Evolutionary conservation across 1,140 invertebrate genomes (phyloP).

Genomic region (Trichogramma pretiosum): DNA sequence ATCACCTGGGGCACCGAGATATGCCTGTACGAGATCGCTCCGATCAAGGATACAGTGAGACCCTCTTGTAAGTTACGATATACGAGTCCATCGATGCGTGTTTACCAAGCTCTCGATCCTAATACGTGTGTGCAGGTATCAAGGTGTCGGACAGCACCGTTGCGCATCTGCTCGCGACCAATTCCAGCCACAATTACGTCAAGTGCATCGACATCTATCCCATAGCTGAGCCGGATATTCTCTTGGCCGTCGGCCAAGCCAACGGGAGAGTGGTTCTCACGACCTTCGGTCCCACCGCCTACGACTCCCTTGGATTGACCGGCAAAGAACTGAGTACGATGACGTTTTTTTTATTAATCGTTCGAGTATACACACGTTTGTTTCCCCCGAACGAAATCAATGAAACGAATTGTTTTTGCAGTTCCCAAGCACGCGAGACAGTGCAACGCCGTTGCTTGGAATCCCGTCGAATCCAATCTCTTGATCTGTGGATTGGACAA

Average conservation of each 20-base stretch:
- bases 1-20: conserved; percentile 81
- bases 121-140: conserved; percentile 44
- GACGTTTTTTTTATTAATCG: conserved; percentile 3
- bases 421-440: conserved; percentile 71
- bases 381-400: background rate
- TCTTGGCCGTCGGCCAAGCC: conserved; percentile 75
- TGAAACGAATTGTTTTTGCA: conserved; percentile 31
- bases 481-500: conserved; percentile 80
- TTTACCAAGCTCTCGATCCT: conserved; percentile 1
- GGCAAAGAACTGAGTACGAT: conserved; percentile 70
- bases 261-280: conserved; percentile 78
- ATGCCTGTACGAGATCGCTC: conserved; percentile 67
- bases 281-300: conserved; percentile 64
- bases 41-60: conserved; percentile 49
- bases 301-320: conserved; percentile 57
- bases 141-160: conserved; percentile 58
- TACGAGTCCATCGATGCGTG: too few species aligned
- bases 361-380: conserved; percentile 1
- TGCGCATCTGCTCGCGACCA: conserved; percentile 59
- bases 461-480: conserved; percentile 72
- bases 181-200: conserved; percentile 57
- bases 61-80: conserved; percentile 49
- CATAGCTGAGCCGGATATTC: conserved; percentile 59
- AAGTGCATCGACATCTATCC: conserved; percentile 75
- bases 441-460: conserved; percentile 85